Evolutionary conservation across 1,140 invertebrate genomes (phyloP), one percentile per base, ranked within the genome.

Genomic region (Lasioglossum baleicum): DNA sequence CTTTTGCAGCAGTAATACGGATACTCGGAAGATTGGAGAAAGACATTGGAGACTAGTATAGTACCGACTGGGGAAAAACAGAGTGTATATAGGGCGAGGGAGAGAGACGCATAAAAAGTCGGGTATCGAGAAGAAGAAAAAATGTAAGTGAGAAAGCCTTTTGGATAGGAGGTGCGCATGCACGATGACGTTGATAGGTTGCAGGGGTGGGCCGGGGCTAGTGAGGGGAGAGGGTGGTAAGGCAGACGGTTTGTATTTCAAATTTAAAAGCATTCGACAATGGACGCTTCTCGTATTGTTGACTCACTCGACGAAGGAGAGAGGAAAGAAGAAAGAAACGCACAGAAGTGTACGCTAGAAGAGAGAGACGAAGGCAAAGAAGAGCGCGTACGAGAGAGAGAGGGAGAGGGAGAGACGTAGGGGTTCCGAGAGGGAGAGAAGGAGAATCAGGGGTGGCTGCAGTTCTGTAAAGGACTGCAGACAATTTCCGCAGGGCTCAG

Each of bases 231-330:
- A 60, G 69, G 69, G 58, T 44, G 65, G 66, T 77, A 87, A 89
- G 85, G 88, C 83, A 90, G 90, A 92, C 87, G 88, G 88, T 92
- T 92, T 93, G 89, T 92, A 90, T 93, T 92, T 91, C 87, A 91
- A 92, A 93, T 92, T 93, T 92, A 92, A 92, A 93, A 93, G 91
- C 92, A 92, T 92, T 92, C 88, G 90, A 91, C 92, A 93, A 93
- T 92, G 87, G 89, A 86, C 83, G 87, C 87, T 91, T 90, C 88
- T 87, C 75, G 84, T 90, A 92, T 91, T 92, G 91, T 92, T 90
- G 90, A 90, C 89, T 92, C 86, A 80, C 81, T 89, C 69, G 82
- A 70, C 78, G 66, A 86, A 80, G 70, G 71, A 83, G 64, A 80
- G 78, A 80, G 64, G 56, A 75, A 69, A 71, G 71, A 63, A 72